phyloP scores from a whole-genome alignment of 2,113 vertebrate genomes.

The Pseudorhombus dupliciocellatus region DNA sequence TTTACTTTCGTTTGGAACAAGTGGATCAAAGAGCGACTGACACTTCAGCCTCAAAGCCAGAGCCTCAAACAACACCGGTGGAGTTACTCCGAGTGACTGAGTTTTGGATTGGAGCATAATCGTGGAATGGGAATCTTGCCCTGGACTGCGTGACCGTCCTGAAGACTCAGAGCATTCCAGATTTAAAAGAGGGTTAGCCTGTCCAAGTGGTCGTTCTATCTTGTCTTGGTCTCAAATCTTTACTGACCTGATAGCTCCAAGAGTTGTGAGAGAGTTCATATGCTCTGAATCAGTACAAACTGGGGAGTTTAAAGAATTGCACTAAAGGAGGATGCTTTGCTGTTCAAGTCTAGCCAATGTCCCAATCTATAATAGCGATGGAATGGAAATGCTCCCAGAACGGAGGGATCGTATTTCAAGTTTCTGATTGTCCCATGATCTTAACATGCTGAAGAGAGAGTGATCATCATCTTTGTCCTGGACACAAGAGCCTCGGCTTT shows the following conservation, averaged over 20 bases:
- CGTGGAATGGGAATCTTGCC: constrained; percentile 6
- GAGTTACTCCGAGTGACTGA: constrained; percentile 27
- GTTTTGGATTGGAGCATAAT: constrained; percentile 10
- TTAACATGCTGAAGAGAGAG: constrained; percentile 2
- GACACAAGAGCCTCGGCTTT: constrained; percentile 13
- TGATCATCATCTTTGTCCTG: constrained; percentile 15
- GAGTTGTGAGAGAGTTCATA: constrained; percentile 6
- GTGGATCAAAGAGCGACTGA: neutral
- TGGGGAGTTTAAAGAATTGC: neutral
- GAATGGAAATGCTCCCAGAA: neutral
- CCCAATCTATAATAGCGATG: neutral
- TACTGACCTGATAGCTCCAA: constrained; percentile 12
- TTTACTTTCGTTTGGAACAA: constrained; percentile 27
- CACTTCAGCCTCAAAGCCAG: neutral
- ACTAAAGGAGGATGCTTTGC: constrained; percentile 23
- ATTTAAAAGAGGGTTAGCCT: constrained; percentile 48
- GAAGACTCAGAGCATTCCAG: constrained; percentile 15
- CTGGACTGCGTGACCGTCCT: constrained; percentile 8
- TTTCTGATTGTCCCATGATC: constrained; percentile 9
- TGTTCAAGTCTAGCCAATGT: neutral
- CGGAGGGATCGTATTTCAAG: constrained; percentile 3
- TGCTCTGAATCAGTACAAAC: neutral
- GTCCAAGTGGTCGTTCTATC: neutral
- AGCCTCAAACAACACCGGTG: neutral
- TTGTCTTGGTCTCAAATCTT: neutral